Evolutionary conservation across 2,113 vertebrate species (phyloP).

Genomic region (Ptilonorhynchus violaceus): DNA sequence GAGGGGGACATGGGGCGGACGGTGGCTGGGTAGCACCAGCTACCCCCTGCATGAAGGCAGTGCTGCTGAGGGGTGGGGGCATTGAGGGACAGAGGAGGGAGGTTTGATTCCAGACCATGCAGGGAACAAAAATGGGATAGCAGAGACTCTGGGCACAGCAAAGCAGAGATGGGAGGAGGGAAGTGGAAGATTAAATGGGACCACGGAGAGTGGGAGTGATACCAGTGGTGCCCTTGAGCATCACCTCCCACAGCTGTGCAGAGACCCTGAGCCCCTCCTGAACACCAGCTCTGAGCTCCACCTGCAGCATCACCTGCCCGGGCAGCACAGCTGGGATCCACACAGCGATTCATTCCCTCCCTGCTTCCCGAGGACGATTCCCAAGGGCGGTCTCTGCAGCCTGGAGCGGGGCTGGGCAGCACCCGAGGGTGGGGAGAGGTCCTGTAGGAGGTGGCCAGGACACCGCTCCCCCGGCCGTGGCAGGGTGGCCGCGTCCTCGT

Average conservation of each 20-base stretch:
- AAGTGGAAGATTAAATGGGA: background rate
- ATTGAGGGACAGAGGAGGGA: background rate
- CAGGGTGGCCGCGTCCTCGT: fast-evolving
- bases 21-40: background rate
- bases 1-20: fast-evolving
- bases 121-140: background rate
- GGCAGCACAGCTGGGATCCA: fast-evolving
- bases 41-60: fast-evolving
- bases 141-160: background rate
- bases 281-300: background rate
- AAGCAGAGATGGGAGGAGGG: background rate
- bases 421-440: background rate
- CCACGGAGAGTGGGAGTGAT: background rate
- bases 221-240: background rate
- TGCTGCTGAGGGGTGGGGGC: background rate
- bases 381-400: fast-evolving
- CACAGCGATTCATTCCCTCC: background rate
- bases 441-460: fast-evolving
- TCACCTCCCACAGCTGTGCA: background rate
- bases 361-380: background rate
- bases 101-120: background rate
- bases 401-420: background rate
- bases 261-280: background rate
- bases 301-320: background rate
- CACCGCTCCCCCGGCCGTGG: fast-evolving